Base-by-base conservation (phyloP, 37 sponge, comb jelly and placozoan genomes). In the Ianthella basta region DNA sequence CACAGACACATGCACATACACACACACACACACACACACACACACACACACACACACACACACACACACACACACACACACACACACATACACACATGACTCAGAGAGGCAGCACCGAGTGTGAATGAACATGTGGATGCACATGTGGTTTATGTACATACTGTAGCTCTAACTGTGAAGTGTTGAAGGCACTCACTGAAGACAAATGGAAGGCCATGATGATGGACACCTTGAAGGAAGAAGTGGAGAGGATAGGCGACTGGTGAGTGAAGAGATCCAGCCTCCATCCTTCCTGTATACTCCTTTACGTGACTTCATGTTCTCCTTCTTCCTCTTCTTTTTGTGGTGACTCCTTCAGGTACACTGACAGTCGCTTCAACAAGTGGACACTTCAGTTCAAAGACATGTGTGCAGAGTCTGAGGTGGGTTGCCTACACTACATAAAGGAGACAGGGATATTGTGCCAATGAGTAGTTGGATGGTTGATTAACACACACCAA, bases 321-420 rank as follows among this genome's bases (percentile, higher is more conserved):
- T 61, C 64, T 61, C 24, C 5, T n/a, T 61, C 24, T 61, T 27
- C 4, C 29, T n/a, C 37, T 12, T 4, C 34, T 35, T 70, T 5
- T 30, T 12, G 37, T 15, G 15, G 36, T 70, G 5, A 29, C 29
- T n/a, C 24, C 29, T 34, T 15, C 33, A 70, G 72, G 72, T 20
- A 20, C 3, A 70, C 72, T 36, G 37, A 70, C 21, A 34, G 30
- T 36, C 20, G 30, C 1, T 70, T 70, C 37, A 70, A 70, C 34
- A 70, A 70, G 12, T 70, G 72, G 72, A 36, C 72, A 70, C 72
- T 70, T 20, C 72, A 70, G 37, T 36, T 70, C 37, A 70, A 34
- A 70, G 72, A 70, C 72, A 29, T 29, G 72, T 33, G 30, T 35
- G 21, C 29, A 34, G 72, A 70, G 72, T 12, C 72, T 36, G 36